Base-by-base conservation (phyloP, 2,113 vertebrate genomes). In the Australoheros scitulus region DNA sequence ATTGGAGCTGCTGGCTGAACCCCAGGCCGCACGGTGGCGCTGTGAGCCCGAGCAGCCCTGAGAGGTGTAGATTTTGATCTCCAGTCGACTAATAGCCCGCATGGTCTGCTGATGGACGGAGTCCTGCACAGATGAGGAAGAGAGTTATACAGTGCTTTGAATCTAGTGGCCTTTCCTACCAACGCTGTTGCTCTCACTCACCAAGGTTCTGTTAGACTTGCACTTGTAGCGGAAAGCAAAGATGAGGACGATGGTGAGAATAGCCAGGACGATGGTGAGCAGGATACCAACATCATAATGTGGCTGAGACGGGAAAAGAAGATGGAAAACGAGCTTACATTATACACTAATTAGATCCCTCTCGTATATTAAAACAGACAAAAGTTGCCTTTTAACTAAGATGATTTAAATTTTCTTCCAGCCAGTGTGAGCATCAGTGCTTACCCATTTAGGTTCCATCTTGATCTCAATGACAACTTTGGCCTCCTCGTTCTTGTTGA, bases 401-500 rank as follows among this genome's bases (percentile, higher is more conserved):
- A 72, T 47, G 11, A n/a, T 72, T 52, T 18, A 32, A 20, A 14
- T 32, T 32, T 52, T 29, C 20, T 72, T 18, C 43, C n/a, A 59
- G 81, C 18, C 26, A 64, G n/a, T 26, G 2, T 43, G 18, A 3
- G 17, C 3, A 8, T 26, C 38, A 4, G 34, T 38, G 56, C 96
- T 97, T 86, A 99, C 98, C 97, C 97, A 97, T 87, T 93, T 95
- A 2, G 78, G 93, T 90, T 96, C 94, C 89, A 96, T 92, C 94
- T 96, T 96, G 91, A 98, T 95, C 81, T 99, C 97, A 68, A 99
- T 99, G 83, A 93, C 95, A 87, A 99, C 97, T 0, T 95, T 95
- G 47, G 98, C 98, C 90, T 99, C 98, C 89, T 97, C 97, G 76
- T 99, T 99, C 94, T 97, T 98, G 94, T 99, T 98, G 86, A 99